Evolutionary conservation across 2,797 vertebrate genomes (phyloP), one percentile per base, ranked within the genome.

Genomic region (Tangara arthus): DNA sequence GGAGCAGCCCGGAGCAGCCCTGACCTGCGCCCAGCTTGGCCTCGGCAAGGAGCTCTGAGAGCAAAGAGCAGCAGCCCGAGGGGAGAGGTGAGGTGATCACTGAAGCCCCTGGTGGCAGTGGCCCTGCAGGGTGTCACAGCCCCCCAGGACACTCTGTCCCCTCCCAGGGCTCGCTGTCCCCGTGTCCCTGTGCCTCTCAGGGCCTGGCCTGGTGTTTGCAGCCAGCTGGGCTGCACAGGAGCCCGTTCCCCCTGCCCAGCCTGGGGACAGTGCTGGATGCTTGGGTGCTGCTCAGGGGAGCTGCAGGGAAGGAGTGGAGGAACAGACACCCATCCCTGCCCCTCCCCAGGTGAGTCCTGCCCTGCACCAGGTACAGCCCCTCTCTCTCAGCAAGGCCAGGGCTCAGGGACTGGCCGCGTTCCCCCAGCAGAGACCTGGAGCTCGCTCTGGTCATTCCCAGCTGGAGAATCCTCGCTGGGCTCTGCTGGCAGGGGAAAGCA

Each of bases 11-110:
- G 55, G 77, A 94, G 87, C 93, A 60, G 84, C 94, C 91, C 70
- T 76, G 80, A 73, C 75, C 7, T 5, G 66, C 60, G 35, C 20
- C 81, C 75, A 50, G 87, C 91, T 76, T 13, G 87, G 93, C 93
- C 76, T 73, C 77, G 13, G 82, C 13, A 85, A 83, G 93, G 77
- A 93, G 93, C 66, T 83, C 71, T 93, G 88, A 64, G 72, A 81
- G 93, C 88, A 78, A 81, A 92, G 91, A 82, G 90, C 82, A 84
- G 92, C 93, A 92, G 82, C 81, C 86, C 41, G 5, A 94, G 90
- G 94, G 89, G 89, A 95, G 91, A 93, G 87, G 94, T 91, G 92
- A 93, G 93, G 91, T 68, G 89, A 89, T 21, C 1, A 3, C 22
- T 4, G 65, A 66, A 82, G 89, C 77, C 9, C 66, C n/a, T 14